These are phyloP conservation scores for Talpa occidentalis DNA, from an alignment of 2,113 vertebrate genomes.

Conservation along the genomic window DNA sequence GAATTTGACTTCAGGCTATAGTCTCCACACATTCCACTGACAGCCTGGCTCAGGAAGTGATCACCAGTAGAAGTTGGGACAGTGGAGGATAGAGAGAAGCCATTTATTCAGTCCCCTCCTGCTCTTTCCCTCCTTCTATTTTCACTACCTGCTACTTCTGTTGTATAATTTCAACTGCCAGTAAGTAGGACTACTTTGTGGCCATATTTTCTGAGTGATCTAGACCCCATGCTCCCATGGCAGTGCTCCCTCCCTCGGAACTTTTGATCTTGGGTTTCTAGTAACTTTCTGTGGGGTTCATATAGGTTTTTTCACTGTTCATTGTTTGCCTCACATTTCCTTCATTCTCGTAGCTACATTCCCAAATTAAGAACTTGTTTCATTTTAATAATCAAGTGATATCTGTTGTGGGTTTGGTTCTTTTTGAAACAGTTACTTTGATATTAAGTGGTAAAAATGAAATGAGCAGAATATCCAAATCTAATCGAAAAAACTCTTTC, in stretches of 20 bases:
- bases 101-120: background rate
- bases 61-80: rapidly evolving
- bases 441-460: background rate
- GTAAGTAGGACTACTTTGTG: background rate
- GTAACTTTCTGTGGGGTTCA: background rate
- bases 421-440: background rate
- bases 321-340: background rate
- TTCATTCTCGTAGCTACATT: background rate
- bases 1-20: too few relatives aligned
- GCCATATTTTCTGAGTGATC: background rate
- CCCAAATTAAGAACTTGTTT: background rate
- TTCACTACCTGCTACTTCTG: background rate
- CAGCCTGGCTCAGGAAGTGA: background rate
- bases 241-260: background rate
- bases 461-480: background rate
- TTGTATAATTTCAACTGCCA: background rate
- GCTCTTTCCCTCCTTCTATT: background rate
- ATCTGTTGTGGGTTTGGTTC: background rate
- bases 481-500: background rate
- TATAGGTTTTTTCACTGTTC: background rate
- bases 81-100: background rate
- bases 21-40: too few relatives aligned
- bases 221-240: background rate
- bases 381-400: background rate
- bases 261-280: background rate